A percentile compares a stretch with the other conserved stretches of the same genome.
These are phyloP conservation scores for Ranitomeya variabilis DNA, from an alignment of 2,113 vertebrate genomes.

Conservation along the genomic window DNA sequence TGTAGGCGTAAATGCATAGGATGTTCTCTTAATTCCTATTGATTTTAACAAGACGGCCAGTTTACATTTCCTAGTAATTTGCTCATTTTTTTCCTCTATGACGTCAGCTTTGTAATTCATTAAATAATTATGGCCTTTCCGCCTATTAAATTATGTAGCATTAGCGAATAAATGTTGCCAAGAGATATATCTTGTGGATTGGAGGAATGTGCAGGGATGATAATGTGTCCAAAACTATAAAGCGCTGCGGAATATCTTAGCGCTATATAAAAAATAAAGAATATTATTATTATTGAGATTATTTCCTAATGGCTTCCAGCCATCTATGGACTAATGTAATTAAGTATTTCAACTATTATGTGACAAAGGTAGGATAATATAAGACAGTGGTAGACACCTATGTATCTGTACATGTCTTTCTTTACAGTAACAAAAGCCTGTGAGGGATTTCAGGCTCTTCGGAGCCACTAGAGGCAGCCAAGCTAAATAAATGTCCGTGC, in stretches of 20 bases:
- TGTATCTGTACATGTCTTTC: constrained; percentile 22
- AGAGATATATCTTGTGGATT: not conserved
- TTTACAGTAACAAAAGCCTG: constrained; percentile 35
- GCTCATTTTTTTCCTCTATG: not conserved
- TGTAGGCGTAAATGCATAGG: no score
- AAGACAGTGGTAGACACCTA: not conserved
- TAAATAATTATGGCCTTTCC: not conserved
- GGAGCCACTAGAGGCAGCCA: constrained; percentile 56
- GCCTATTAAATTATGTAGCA: constrained; percentile 7
- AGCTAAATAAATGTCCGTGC: constrained; percentile 60
- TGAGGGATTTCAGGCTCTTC: constrained; percentile 32
- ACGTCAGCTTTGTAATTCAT: not conserved
- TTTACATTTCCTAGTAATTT: constrained; percentile 6
- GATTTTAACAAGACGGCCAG: not conserved
- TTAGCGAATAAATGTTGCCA: constrained; percentile 13
- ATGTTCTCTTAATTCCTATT: not conserved
- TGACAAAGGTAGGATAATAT: constrained; percentile 8
- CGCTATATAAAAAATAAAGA: no score
- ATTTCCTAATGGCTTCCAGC: not conserved
- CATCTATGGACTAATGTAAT: not conserved
- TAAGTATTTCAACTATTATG: not conserved
- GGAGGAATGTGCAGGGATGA: not conserved
- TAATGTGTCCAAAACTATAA: no score
- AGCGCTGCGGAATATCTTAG: no score
- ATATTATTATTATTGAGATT: no score